Conservation (phyloP, 92 coral and sea anemone genomes). For the Pocillopora meandrina region DNA sequence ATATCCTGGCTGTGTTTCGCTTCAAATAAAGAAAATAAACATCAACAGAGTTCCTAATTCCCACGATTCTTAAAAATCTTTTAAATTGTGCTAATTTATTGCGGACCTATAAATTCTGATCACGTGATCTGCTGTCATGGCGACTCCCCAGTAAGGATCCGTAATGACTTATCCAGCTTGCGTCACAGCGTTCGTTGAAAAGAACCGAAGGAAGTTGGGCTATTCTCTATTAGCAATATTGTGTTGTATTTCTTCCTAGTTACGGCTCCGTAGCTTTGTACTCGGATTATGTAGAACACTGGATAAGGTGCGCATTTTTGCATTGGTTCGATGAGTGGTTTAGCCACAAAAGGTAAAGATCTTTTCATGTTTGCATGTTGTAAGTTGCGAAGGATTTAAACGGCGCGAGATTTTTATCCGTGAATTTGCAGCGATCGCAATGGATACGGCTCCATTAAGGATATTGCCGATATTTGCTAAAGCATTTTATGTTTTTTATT, state of each 20-base stretch:
- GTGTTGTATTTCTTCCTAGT: conserved; percentile 17
- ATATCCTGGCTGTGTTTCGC: no score
- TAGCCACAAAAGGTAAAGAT: conserved; percentile 11
- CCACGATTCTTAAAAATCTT: no score
- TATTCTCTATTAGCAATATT: background rate
- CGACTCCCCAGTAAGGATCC: conserved; percentile 38
- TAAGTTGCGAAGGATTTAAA: background rate
- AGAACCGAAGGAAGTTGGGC: background rate
- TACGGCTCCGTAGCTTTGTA: conserved; percentile 4
- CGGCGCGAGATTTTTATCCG: conserved; percentile 10
- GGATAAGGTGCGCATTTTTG: conserved; percentile 13
- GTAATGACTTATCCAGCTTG: background rate
- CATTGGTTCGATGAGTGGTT: background rate
- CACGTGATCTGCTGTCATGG: conserved; percentile 52
- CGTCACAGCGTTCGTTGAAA: conserved; percentile 21
- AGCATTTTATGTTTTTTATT: background rate
- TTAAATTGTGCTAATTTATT: background rate
- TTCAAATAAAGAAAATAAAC: no score
- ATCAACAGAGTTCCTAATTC: no score
- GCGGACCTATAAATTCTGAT: conserved; percentile 10
- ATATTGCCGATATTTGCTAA: background rate
- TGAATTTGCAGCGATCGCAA: conserved; percentile 8
- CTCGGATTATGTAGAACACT: background rate
- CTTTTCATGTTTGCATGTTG: background rate
- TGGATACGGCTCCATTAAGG: background rate